A percentile compares a stretch with the other conserved stretches of the same genome.
Conservation (phyloP, 2,797 vertebrate genomes). For the Distichodus sexfasciatus region DNA sequence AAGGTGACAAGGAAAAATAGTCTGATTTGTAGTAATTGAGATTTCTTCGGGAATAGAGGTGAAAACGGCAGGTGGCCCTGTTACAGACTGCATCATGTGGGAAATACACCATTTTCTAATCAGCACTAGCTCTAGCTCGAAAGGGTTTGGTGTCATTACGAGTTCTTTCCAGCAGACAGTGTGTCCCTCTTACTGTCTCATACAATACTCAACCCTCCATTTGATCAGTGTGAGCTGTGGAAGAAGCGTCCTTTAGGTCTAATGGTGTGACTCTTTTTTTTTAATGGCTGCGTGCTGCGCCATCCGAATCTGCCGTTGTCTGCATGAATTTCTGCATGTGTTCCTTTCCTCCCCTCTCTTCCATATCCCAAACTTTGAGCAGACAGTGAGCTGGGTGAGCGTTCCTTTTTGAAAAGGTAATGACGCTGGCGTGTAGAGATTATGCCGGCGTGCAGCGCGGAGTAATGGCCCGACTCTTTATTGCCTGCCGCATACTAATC, state of each 20-base stretch:
- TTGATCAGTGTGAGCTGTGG: too few relatives aligned
- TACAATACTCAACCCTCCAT: too few relatives aligned
- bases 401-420: slow-evolving; percentile 81
- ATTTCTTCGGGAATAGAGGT: too few relatives aligned
- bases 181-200: too few relatives aligned
- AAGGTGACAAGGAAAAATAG: too few relatives aligned
- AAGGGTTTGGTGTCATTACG: neutral
- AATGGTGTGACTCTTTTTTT: too few relatives aligned
- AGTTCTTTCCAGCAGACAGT: neutral
- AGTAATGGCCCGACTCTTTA: slow-evolving; percentile 77
- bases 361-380: slow-evolving; percentile 56
- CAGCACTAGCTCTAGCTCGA: neutral
- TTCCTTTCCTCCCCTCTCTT: slow-evolving; percentile 35
- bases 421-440: slow-evolving; percentile 77
- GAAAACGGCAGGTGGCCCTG: neutral
- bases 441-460: slow-evolving; percentile 73
- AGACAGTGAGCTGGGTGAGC: slow-evolving; percentile 70
- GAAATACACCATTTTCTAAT: neutral
- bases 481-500: slow-evolving; percentile 78
- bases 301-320: neutral
- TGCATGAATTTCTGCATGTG: neutral
- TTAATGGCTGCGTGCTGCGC: neutral
- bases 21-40: too few relatives aligned
- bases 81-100: neutral
- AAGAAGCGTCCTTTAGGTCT: too few relatives aligned